Evolutionary conservation across 2,113 vertebrate species (phyloP).

Genomic region (Limanda limanda): DNA sequence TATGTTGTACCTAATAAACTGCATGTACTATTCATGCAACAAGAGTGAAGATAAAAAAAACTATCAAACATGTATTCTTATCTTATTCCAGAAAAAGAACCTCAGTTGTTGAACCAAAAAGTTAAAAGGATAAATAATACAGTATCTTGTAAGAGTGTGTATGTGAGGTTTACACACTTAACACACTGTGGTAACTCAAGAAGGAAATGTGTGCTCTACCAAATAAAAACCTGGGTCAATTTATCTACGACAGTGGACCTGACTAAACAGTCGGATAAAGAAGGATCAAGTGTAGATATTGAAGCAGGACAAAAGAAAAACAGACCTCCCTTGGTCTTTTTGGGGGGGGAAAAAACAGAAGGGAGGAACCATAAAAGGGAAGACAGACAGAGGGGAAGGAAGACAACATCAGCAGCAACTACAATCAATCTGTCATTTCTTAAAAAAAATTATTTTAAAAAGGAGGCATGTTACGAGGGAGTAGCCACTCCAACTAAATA

Average conservation of each 20-base stretch:
- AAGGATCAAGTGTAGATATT: conserved; percentile 6
- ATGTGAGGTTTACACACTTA: too few relatives aligned
- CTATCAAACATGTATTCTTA: too few relatives aligned
- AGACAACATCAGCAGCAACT: conserved; percentile 22
- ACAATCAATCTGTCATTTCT: conserved; percentile 29
- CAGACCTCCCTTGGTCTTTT: background rate
- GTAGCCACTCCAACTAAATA: conserved; percentile 8
- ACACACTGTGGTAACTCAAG: background rate
- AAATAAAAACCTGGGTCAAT: background rate
- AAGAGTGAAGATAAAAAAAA: background rate
- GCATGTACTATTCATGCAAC: background rate
- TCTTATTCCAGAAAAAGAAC: too few relatives aligned
- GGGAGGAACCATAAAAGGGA: conserved; percentile 11
- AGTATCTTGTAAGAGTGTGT: too few relatives aligned
- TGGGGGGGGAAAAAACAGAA: background rate
- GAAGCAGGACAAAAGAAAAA: conserved; percentile 17
- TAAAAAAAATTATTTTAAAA: conserved; percentile 6
- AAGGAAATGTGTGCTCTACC: background rate
- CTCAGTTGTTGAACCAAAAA: too few relatives aligned
- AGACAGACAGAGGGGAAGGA: conserved; percentile 24
- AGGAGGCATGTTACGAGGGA: conserved; percentile 31
- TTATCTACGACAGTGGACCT: background rate
- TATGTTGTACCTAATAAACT: background rate
- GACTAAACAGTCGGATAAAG: background rate
- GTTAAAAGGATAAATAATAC: too few relatives aligned